Base-by-base conservation (phyloP, 2,113 vertebrate genomes). In the Reinhardtius hippoglossoides region DNA sequence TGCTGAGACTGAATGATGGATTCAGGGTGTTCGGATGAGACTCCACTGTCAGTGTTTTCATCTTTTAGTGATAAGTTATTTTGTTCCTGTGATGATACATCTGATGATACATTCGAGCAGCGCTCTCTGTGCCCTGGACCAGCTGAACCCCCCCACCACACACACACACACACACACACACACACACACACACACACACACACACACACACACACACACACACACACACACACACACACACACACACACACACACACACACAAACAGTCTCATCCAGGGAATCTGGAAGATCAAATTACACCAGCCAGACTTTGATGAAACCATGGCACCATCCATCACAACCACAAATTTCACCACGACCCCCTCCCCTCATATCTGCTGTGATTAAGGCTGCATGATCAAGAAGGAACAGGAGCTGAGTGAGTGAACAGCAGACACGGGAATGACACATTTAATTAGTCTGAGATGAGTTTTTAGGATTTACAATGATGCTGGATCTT, bases 241-340 rank as follows among this genome's bases (percentile, higher is more conserved):
- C 18, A 16, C 48, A 16, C 16, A 52, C 13, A 44, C 14, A 44
- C 42, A 44, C 42, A 44, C 9, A 46, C 13, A 54, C 52, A 20
- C 50, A 8, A 3, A 2, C 50, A 20, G 2, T 56, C 6, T 23
- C 76, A 21, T 71, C 62, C 13, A 46, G 54, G 76, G 64, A 81
- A 60, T 60, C 21, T 3, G 9, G 18, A 18, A 46, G 71, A 79
- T 83, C 65, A 60, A 67, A 78, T 89, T 74, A 78, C 71, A 73
- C 57, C 10, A 31, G 54, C 58, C 70, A 42, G 64, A 55, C 44
- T 72, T 64, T 57, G 74, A 85, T 87, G 77, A 82, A 77, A 81
- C 62, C 26, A 54, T 35, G 24, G 75, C 75, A 71, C 50, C 57
- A 80, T 85, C 48, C 57, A 58, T 77, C 78, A 80, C 37, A 61